Percentiles rank a stretch among this genome's conserved stretches.
Evolutionary conservation across 2,797 vertebrate genomes (phyloP).

Genomic region (Simalia tracyae): DNA sequence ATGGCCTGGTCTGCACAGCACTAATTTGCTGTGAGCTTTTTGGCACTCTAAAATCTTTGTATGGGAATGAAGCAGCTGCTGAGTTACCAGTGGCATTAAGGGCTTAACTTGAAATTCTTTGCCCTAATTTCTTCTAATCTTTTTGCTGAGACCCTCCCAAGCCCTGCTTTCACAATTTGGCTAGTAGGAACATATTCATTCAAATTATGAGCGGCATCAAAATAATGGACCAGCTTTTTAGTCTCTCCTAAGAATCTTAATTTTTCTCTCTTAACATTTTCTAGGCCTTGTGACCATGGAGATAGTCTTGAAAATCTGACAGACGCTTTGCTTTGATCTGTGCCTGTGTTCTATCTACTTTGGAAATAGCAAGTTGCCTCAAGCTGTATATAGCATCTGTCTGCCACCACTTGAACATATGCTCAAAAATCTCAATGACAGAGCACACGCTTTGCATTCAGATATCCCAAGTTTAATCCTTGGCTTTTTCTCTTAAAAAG

Average conservation of each 20-base stretch:
- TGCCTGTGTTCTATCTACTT: not conserved
- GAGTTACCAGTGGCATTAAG: not conserved
- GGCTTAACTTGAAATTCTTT: not conserved
- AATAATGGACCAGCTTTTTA: not conserved
- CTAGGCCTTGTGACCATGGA: not conserved
- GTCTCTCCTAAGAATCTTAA: not conserved
- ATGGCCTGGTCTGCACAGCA: not conserved
- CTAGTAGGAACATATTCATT: not conserved
- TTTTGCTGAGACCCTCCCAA: not conserved
- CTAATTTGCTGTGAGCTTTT: not conserved
- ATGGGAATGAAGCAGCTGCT: not conserved
- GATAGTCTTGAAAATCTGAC: not conserved
- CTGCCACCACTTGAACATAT: not conserved
- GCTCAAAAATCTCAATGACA: not conserved
- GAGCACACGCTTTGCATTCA: not conserved
- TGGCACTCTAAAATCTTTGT: not conserved
- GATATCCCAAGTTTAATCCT: not conserved
- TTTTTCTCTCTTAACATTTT: not conserved
- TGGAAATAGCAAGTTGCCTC: not conserved
- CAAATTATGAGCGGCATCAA: not conserved
- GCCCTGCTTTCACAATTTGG: not conserved
- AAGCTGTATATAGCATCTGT: not conserved
- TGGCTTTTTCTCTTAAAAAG: not conserved
- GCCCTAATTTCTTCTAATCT: not conserved
- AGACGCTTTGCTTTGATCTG: not conserved